Evolutionary conservation across 2,888 invertebrate genomes (phyloP).

Genomic region (Cosmia pyralina): DNA sequence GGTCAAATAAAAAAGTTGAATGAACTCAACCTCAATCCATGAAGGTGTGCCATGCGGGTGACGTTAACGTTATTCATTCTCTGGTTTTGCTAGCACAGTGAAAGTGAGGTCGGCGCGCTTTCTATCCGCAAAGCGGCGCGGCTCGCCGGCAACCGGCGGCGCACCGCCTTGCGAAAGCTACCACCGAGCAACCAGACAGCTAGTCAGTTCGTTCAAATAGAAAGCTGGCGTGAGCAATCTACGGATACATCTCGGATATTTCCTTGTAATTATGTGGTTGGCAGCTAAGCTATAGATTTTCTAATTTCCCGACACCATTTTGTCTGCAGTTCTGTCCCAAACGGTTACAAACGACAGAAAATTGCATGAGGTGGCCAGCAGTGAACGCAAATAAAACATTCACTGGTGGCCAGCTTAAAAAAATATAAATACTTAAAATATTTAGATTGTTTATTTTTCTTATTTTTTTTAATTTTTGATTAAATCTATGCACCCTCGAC

Average conservation of each 20-base stretch:
- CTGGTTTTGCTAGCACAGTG: slow-evolving; percentile 77
- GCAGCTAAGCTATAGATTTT: slow-evolving; percentile 5
- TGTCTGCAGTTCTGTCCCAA: not conserved
- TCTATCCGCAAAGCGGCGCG: slow-evolving; percentile 81
- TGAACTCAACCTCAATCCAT: slow-evolving; percentile 40
- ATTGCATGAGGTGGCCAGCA: not conserved
- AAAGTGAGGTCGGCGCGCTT: slow-evolving; percentile 89
- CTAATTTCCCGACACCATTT: slow-evolving; percentile 9
- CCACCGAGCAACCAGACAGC: slow-evolving; percentile 51
- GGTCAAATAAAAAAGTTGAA: slow-evolving; percentile 25
- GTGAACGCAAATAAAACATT: no score
- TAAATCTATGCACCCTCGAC: slow-evolving; percentile 63
- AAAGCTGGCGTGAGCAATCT: slow-evolving; percentile 53
- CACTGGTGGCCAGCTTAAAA: not conserved
- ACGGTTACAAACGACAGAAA: not conserved
- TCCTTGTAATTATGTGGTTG: not conserved
- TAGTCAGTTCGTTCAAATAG: slow-evolving; percentile 66
- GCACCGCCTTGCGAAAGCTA: slow-evolving; percentile 83
- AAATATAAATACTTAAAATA: not conserved
- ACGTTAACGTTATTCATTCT: slow-evolving; percentile 67
- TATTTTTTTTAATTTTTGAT: not conserved
- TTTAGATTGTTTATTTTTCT: not conserved
- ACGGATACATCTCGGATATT: slow-evolving; percentile 26
- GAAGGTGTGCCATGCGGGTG: slow-evolving; percentile 46
- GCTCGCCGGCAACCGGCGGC: slow-evolving; percentile 45